These are phyloP conservation scores for Nezara viridula DNA, from an alignment of 2,888 invertebrate species.

Conservation along the genomic window DNA sequence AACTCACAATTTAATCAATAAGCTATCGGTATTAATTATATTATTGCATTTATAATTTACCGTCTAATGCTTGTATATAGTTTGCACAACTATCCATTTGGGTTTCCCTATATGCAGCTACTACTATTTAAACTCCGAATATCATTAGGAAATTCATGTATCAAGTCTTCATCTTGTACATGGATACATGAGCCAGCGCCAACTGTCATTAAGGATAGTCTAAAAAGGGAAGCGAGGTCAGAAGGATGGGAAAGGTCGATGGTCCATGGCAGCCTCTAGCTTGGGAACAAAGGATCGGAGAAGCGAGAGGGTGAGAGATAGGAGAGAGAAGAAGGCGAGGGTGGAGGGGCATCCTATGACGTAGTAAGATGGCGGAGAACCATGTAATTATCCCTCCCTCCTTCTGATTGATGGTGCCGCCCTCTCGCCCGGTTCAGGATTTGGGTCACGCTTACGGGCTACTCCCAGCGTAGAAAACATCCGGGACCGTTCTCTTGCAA, in stretches of 20 bases:
- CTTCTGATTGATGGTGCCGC: conserved; percentile 58
- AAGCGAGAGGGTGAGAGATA: conserved; percentile 43
- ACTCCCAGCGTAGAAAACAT: conserved; percentile 39
- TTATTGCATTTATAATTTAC: too few species aligned
- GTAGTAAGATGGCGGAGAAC: conserved; percentile 58
- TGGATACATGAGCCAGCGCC: background rate
- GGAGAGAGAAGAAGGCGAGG: conserved; percentile 37
- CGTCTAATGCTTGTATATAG: background rate
- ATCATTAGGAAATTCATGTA: background rate
- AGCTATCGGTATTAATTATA: background rate
- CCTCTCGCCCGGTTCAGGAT: conserved; percentile 48
- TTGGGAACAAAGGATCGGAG: conserved; percentile 51
- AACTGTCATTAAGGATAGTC: conserved; percentile 25
- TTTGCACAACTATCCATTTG: background rate
- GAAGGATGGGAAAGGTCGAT: conserved; percentile 44
- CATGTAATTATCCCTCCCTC: conserved; percentile 56
- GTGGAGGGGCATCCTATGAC: conserved; percentile 51
- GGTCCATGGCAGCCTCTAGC: conserved; percentile 47
- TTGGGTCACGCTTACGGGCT: conserved; percentile 51
- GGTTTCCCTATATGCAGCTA: background rate
- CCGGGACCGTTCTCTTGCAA: conserved; percentile 45
- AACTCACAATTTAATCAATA: background rate
- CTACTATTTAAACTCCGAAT: background rate
- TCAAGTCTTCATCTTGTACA: background rate
- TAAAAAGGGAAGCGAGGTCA: conserved; percentile 46